phyloP scores from a whole-genome alignment of 92 coral and sea anemone species.

The Epizoanthus scotinus region DNA sequence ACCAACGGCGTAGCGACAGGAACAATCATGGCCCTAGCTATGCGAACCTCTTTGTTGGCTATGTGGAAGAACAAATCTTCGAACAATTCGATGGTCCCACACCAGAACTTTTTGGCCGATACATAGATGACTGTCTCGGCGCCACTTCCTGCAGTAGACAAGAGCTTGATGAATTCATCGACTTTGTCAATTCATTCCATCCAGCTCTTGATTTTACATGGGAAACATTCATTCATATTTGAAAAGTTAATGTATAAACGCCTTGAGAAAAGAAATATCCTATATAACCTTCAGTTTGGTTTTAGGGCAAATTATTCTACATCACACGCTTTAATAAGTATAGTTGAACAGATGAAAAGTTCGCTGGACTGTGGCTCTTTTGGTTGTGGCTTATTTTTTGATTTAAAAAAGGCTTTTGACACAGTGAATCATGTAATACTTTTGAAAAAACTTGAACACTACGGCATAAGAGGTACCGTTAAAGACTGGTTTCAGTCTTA shows the following conservation, averaged over 20 bases:
- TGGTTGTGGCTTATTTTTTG: slow-evolving; percentile 1
- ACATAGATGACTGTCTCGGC: too few species aligned
- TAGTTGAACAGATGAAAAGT: slow-evolving; percentile 8
- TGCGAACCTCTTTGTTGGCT: too few species aligned
- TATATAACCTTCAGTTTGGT: slow-evolving; percentile 41
- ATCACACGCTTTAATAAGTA: slow-evolving; percentile 19
- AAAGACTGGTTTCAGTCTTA: slow-evolving; percentile 44
- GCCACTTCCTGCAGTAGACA: too few species aligned
- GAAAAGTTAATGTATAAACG: slow-evolving; percentile 32
- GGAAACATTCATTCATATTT: too few species aligned
- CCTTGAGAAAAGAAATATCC: slow-evolving; percentile 39
- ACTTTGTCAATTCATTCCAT: too few species aligned
- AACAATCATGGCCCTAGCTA: too few species aligned
- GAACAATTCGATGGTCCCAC: too few species aligned
- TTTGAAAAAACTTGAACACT: background rate
- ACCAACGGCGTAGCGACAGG: too few species aligned
- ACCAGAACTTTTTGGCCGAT: too few species aligned
- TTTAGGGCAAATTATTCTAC: slow-evolving; percentile 40
- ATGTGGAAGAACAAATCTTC: too few species aligned
- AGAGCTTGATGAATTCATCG: too few species aligned
- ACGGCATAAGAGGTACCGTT: slow-evolving; percentile 39
- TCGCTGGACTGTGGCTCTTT: background rate
- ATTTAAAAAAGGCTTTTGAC: slow-evolving; percentile 6
- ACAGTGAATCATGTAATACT: background rate
- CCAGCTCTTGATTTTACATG: too few species aligned